These are phyloP conservation scores for Bagarius yarrelli DNA, from an alignment of 2,113 vertebrate genomes.

Conservation along the genomic window DNA sequence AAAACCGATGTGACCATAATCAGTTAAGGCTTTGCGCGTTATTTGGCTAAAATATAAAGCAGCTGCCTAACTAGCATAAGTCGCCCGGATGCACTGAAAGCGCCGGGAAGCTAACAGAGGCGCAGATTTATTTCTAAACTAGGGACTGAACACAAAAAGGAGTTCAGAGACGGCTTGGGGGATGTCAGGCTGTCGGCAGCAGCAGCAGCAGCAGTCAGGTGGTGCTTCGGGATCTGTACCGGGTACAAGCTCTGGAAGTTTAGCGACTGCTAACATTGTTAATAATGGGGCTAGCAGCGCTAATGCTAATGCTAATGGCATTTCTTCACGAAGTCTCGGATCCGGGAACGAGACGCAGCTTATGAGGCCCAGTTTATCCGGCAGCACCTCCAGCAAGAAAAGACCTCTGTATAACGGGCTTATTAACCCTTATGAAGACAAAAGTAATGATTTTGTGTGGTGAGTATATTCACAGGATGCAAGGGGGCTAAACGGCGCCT, in stretches of 20 bases:
- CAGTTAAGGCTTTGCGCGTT: slow-evolving; percentile 7
- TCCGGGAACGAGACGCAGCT: slow-evolving; percentile 59
- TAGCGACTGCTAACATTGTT: slow-evolving; percentile 58
- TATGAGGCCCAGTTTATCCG: slow-evolving; percentile 61
- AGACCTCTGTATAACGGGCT: slow-evolving; percentile 92
- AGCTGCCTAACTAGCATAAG: slow-evolving; percentile 48
- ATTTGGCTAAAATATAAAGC: slow-evolving; percentile 8
- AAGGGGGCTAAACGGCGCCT: no score
- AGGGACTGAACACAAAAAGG: slow-evolving; percentile 50
- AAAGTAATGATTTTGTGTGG: slow-evolving; percentile 99
- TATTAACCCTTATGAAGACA: slow-evolving; percentile 94
- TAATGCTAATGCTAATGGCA: slow-evolving; percentile 63
- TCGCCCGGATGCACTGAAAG: slow-evolving; percentile 66
- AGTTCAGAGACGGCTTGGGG: slow-evolving; percentile 61
- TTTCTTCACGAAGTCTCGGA: slow-evolving; percentile 65
- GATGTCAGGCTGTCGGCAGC: slow-evolving; percentile 69
- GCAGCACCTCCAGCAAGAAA: slow-evolving; percentile 75
- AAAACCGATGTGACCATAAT: neutral
- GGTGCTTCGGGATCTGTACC: slow-evolving; percentile 69
- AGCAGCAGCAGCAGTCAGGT: slow-evolving; percentile 66
- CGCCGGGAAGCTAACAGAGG: slow-evolving; percentile 36
- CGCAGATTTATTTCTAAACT: slow-evolving; percentile 41
- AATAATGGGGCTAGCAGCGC: slow-evolving; percentile 54
- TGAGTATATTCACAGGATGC: slow-evolving; percentile 63
- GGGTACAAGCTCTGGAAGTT: slow-evolving; percentile 69